Base-by-base conservation (phyloP, 2,113 vertebrate genomes). In the Hassar affinis region DNA sequence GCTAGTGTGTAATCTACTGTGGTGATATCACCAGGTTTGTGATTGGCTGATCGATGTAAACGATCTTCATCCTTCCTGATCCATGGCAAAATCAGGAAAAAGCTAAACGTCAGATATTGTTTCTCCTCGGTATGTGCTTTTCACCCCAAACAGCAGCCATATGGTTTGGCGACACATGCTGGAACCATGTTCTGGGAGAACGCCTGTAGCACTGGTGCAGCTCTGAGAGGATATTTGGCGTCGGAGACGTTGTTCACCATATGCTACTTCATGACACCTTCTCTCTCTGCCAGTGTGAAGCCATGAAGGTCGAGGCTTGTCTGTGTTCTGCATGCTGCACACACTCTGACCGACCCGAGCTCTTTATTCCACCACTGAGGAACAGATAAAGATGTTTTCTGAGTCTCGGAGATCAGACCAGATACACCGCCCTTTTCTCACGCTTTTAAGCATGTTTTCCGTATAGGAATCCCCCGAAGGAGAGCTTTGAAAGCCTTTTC, bases 381-480 rank as follows among this genome's bases (percentile, higher is more conserved):
- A 54, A 71, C 52, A 62, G 38, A 62, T 7, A 54, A 59, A 49
- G 45, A 71, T 66, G 52, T 38, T 69, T 78, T 69, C 35, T 61
- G 45, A 57, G 56, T 84, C 42, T 62, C 62, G 59, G 81, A 82
- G 85, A 87, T 68, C 74, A 81, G 59, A 84, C 49, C 54, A 84
- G 52, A 72, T 3, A 33, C 52, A 17, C 30, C 9, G 10, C 30
- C 27, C 30, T 56, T 2, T 14, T 47, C 47, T 45, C 47, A 45
- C 14, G 30, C 14, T 64, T 42, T 42, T 42, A 42, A 42, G 47
- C 12, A 74, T 80, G 86, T 74, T 80, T 10, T 12, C 78, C 83
- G 86, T 83, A 83, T 83, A 74, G 69, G 42, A 79, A 78, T 83
- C 80, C 85, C 47, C 33, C 79, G 74, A 77, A 17, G 84, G 88